Evolutionary conservation across 2,113 vertebrate genomes (phyloP).

Genomic region (Ammospiza nelsoni): DNA sequence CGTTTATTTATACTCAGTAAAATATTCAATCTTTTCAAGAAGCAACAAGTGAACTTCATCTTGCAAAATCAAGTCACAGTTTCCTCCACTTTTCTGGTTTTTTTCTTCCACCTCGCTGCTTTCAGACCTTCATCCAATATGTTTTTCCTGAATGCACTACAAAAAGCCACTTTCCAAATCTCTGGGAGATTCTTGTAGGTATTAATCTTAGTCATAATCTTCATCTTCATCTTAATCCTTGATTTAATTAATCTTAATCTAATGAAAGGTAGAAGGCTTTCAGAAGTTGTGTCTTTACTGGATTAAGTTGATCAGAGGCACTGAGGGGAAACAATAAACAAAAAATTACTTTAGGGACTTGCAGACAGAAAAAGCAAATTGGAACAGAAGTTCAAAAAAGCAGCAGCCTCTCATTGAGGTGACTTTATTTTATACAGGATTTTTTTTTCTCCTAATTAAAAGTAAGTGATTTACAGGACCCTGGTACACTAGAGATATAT

Average conservation of each 20-base stretch:
- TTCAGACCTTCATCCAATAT: background rate
- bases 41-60: background rate
- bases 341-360: background rate
- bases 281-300: background rate
- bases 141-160: background rate
- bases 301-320: background rate
- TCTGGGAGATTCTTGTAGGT: background rate
- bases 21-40: background rate
- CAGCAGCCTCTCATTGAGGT: background rate
- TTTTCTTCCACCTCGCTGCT: background rate
- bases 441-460: background rate
- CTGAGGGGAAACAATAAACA: background rate
- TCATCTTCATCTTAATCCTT: background rate
- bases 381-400: background rate
- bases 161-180: background rate
- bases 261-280: background rate
- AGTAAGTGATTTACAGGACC: fast-evolving
- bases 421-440: background rate
- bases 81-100: fast-evolving
- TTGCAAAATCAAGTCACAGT: background rate
- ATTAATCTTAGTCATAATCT: background rate
- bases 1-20: background rate
- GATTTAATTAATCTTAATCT: background rate
- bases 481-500: background rate
- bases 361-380: background rate